These are phyloP conservation scores for Rhagophthalmus giganteus DNA, from an alignment of 2,888 invertebrate genomes.

Conservation along the genomic window DNA sequence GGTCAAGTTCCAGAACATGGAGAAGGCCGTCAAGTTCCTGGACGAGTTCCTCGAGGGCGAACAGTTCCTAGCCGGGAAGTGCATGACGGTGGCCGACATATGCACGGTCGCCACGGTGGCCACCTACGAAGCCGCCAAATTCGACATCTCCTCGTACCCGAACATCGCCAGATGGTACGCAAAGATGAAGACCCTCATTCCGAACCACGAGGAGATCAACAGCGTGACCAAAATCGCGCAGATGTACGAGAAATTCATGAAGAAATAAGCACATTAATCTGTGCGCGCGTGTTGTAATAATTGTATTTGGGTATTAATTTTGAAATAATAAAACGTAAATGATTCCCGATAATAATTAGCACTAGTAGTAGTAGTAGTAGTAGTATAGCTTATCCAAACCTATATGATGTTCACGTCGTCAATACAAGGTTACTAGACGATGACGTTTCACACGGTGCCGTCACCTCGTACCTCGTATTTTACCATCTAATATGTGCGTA, in stretches of 20 bases:
- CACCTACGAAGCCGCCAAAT: conserved; percentile 64
- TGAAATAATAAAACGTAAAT: no score
- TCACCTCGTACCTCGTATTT: no score
- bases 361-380: no score
- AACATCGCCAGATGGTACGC: conserved; percentile 69
- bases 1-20: conserved; percentile 69
- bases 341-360: no score
- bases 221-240: conserved; percentile 42
- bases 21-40: conserved; percentile 68
- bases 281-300: no score
- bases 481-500: no score
- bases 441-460: no score
- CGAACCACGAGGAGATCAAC: conserved; percentile 59
- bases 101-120: conserved; percentile 69
- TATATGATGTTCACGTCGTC: no score
- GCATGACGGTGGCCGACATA: conserved; percentile 78
- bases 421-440: no score
- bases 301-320: no score
- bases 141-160: conserved; percentile 69
- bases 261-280: neutral
- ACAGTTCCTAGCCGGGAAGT: conserved; percentile 73
- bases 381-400: no score
- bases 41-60: conserved; percentile 73
- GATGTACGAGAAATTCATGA: neutral
- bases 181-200: conserved; percentile 61